These are phyloP conservation scores for Brienomyrus brachyistius DNA, from an alignment of 2,113 vertebrate species.

Conservation along the genomic window DNA sequence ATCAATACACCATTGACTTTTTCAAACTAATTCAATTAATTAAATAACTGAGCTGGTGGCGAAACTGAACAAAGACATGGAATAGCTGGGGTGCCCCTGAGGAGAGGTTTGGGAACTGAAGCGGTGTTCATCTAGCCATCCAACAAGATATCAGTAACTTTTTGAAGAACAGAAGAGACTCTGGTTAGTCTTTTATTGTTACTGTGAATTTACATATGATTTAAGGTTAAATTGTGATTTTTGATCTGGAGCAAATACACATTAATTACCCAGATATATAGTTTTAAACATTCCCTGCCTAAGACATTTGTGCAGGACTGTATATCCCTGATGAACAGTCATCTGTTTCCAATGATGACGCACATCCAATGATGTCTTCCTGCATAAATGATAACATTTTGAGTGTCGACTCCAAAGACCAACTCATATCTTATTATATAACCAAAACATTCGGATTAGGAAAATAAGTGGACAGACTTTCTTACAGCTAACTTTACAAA, in stretches of 20 bases:
- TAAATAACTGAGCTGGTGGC: neutral
- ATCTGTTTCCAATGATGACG: neutral
- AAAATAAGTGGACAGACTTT: neutral
- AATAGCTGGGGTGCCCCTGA: neutral
- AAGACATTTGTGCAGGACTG: neutral
- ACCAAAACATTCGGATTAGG: neutral
- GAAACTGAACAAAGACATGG: neutral
- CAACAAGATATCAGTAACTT: neutral
- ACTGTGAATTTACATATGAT: neutral
- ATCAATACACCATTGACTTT: neutral
- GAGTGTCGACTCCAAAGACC: neutral
- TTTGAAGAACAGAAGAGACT: neutral
- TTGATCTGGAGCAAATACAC: neutral
- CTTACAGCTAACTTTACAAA: neutral
- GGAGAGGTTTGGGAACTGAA: neutral
- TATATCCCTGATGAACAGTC: neutral
- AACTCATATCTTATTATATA: neutral
- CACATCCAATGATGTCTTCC: neutral
- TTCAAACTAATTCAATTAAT: too few relatives aligned
- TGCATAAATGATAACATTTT: neutral
- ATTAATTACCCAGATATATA: neutral
- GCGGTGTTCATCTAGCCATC: neutral
- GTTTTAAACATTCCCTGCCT: neutral
- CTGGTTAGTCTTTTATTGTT: neutral
- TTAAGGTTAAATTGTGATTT: neutral